phyloP scores from a whole-genome alignment of 2,888 invertebrate genomes.

The Tribolium freemani region DNA sequence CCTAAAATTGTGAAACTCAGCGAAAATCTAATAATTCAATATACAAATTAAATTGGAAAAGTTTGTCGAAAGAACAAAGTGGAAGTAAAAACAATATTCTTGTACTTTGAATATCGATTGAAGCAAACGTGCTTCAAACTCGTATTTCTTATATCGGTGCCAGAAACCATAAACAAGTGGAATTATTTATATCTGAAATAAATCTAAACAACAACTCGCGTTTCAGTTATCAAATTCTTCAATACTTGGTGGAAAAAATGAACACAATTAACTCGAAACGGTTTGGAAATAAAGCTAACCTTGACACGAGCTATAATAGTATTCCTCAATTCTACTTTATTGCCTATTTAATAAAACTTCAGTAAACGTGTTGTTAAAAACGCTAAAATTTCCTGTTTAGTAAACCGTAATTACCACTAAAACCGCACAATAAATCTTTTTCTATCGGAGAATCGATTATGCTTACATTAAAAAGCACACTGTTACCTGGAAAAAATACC shows the following conservation, averaged over 20 bases:
- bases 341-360: not conserved
- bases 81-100: not conserved
- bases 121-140: not conserved
- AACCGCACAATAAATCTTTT: not conserved
- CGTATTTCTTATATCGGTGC: conserved; percentile 15
- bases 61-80: not conserved
- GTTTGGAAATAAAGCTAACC: not conserved
- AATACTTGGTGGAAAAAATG: not conserved
- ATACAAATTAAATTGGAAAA: conserved; percentile 1
- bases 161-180: conserved; percentile 18
- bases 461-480: too few relatives aligned
- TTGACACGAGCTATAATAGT: too few relatives aligned
- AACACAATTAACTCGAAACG: not conserved
- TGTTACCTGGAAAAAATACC: not conserved
- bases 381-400: not conserved
- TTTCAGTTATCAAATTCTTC: conserved; percentile 23
- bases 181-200: conserved; percentile 30
- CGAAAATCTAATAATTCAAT: not conserved
- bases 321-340: not conserved
- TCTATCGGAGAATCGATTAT: not conserved
- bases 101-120: conserved; percentile 5
- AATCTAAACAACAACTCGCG: conserved; percentile 20
- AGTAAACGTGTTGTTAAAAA: not conserved
- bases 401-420: not conserved
- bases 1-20: not conserved